Evolutionary conservation across 1,140 invertebrate species (phyloP).

Genomic region (Leptopilina boulardi): DNA sequence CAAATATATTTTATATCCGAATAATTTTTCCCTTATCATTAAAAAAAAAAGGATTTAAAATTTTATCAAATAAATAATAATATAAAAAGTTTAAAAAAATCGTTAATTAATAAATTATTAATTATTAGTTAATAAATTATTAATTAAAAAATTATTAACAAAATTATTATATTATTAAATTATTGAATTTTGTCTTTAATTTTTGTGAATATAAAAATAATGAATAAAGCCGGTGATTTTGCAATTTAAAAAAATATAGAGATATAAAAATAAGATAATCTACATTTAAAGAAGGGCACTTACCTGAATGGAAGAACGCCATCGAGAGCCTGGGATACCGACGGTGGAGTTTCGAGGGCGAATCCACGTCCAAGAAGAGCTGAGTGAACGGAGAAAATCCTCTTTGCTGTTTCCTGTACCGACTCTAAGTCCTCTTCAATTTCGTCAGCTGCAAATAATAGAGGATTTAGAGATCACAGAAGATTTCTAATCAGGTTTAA

Average conservation of each 20-base stretch:
- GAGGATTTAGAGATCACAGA: slow-evolving; percentile 42
- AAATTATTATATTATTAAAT: no score
- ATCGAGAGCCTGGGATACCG: slow-evolving; percentile 92
- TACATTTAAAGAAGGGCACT: slow-evolving; percentile 69
- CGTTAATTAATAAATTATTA: slow-evolving; percentile 29
- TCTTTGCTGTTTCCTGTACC: slow-evolving; percentile 84
- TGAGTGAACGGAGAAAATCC: slow-evolving; percentile 85
- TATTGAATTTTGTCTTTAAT: neutral
- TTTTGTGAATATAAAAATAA: neutral
- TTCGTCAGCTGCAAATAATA: slow-evolving; percentile 80
- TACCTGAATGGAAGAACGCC: slow-evolving; percentile 91
- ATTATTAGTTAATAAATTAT: slow-evolving; percentile 11
- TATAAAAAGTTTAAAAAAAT: neutral
- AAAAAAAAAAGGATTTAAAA: neutral
- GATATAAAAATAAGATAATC: slow-evolving; percentile 16
- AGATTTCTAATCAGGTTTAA: slow-evolving; percentile 12
- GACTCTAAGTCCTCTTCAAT: slow-evolving; percentile 83
- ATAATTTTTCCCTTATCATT: neutral
- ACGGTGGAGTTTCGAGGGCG: slow-evolving; percentile 90
- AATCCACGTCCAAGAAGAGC: slow-evolving; percentile 91
- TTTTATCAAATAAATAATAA: neutral
- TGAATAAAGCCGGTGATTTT: neutral
- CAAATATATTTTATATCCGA: neutral
- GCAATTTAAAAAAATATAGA: neutral
- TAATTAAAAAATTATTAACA: slow-evolving; percentile 5